Conservation (phyloP, 2,888 invertebrate genomes). For the Diaperis boleti region DNA sequence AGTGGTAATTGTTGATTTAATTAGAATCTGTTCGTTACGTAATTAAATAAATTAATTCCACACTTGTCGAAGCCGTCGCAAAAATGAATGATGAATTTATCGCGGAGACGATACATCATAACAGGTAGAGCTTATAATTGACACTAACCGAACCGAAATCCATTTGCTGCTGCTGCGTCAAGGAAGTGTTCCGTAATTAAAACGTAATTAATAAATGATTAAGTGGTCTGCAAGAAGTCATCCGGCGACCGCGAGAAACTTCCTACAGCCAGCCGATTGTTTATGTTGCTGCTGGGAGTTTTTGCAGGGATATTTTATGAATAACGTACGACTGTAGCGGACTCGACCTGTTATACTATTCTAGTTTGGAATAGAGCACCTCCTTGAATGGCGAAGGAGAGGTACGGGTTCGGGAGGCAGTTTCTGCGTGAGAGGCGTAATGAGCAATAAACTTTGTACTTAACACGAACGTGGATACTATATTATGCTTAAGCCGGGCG, state of each 20-base stretch:
- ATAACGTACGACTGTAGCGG: conserved; percentile 19
- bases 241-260: conserved; percentile 11
- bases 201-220: conserved; percentile 39
- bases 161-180: conserved; percentile 22
- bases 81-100: conserved; percentile 39
- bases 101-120: conserved; percentile 33
- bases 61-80: conserved; percentile 30
- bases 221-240: conserved; percentile 12
- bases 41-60: conserved; percentile 35
- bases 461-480: conserved; percentile 17
- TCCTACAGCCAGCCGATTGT: conserved; percentile 21
- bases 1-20: conserved; percentile 31
- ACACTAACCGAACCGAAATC: conserved; percentile 34
- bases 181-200: conserved; percentile 36
- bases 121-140: conserved; percentile 34
- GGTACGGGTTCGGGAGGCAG: background rate
- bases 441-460: conserved; percentile 19
- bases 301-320: background rate
- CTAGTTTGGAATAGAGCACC: conserved; percentile 6
- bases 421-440: conserved; percentile 5
- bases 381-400: conserved; percentile 21
- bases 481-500: conserved; percentile 17
- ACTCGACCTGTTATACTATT: conserved; percentile 13
- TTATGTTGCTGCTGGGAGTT: background rate
- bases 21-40: conserved; percentile 25